These are phyloP conservation scores for Telmatherina bonti DNA, from an alignment of 2,797 vertebrate species.

Conservation along the genomic window DNA sequence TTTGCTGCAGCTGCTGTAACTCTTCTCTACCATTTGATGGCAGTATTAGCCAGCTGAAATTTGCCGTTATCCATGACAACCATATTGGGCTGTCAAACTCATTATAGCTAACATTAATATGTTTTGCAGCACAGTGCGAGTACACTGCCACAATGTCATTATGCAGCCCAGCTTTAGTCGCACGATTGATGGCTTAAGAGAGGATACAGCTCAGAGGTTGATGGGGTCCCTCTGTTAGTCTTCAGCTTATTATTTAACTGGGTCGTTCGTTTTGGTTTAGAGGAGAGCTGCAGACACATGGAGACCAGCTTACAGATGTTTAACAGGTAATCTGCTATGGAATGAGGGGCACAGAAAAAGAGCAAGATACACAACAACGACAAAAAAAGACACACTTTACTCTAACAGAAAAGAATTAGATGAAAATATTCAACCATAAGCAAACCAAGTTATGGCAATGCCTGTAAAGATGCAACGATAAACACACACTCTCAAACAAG, in stretches of 20 bases:
- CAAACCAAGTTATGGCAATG: conserved; percentile 14
- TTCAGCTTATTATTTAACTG: conserved; percentile 80
- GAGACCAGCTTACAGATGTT: conserved; percentile 56
- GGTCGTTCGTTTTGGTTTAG: conserved; percentile 70
- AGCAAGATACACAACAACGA: conserved; percentile 19
- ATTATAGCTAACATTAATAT: conserved; percentile 80
- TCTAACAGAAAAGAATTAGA: conserved; percentile 21
- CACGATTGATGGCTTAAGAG: conserved; percentile 80
- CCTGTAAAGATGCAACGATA: conserved; percentile 15
- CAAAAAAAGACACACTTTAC: conserved; percentile 28
- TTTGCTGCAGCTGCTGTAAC: conserved; percentile 55
- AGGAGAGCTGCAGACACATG: conserved; percentile 54
- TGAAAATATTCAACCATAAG: conserved; percentile 16
- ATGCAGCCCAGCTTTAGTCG: conserved; percentile 76
- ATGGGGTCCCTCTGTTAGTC: conserved; percentile 79
- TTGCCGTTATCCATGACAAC: conserved; percentile 48
- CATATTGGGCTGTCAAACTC: conserved; percentile 79
- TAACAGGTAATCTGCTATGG: conserved; percentile 47
- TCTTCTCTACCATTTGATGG: conserved; percentile 77
- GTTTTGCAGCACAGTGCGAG: conserved; percentile 77
- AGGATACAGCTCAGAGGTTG: conserved; percentile 77
- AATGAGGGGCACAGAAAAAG: conserved; percentile 16
- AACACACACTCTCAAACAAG: conserved; percentile 4
- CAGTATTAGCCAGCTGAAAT: conserved; percentile 71
- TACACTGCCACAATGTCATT: conserved; percentile 82